Conservation (phyloP, 2,888 invertebrate species). For the Brachypalpus laphriformis region DNA sequence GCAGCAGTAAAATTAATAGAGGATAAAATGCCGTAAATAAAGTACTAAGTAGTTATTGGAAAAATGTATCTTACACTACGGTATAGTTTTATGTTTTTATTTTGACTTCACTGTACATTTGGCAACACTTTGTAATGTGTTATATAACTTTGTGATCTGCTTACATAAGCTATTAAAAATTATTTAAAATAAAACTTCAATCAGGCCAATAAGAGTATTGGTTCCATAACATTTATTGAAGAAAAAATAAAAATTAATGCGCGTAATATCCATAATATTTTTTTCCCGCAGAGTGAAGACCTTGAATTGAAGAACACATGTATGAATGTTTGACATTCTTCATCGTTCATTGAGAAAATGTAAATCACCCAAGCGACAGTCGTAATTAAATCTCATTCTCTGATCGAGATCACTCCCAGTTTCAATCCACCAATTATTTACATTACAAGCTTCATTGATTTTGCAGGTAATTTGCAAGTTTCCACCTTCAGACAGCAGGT, state of each 20-base stretch:
- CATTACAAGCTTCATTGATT: conserved; percentile 63
- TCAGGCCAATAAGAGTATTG: too few species aligned
- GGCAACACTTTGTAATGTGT: too few species aligned
- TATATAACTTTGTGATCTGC: too few species aligned
- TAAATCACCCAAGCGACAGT: conserved; percentile 40
- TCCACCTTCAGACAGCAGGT: conserved; percentile 26
- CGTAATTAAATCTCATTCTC: conserved; percentile 30
- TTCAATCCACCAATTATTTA: conserved; percentile 54
- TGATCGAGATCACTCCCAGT: conserved; percentile 55
- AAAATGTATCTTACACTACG: too few species aligned
- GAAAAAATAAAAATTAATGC: not conserved
- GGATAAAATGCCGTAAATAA: too few species aligned
- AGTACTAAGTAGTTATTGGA: too few species aligned
- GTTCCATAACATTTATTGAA: not conserved
- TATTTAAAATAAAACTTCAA: too few species aligned
- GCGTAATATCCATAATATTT: not conserved
- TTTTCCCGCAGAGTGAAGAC: not conserved
- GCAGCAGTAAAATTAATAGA: too few species aligned
- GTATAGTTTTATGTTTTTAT: too few species aligned
- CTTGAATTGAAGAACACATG: conserved; percentile 37
- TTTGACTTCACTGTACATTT: too few species aligned
- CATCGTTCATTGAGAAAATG: conserved; percentile 64
- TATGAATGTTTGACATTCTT: conserved; percentile 54
- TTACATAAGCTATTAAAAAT: too few species aligned
- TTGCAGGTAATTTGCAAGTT: conserved; percentile 41